These are phyloP conservation scores for Psittacula echo DNA, from an alignment of 2,797 vertebrate species.

Conservation along the genomic window DNA sequence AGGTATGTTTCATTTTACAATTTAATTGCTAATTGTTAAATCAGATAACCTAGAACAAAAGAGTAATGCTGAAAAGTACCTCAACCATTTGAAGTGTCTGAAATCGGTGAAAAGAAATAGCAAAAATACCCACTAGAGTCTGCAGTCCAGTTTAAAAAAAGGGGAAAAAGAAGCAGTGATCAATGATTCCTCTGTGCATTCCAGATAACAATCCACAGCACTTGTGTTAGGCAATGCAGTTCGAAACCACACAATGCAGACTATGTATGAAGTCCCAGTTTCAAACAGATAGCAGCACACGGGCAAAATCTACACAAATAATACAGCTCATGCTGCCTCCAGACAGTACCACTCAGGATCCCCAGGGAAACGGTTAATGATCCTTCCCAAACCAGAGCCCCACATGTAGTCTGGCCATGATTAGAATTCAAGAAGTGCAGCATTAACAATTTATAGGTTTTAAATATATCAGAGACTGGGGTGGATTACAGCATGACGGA, in stretches of 20 bases:
- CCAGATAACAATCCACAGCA: slow-evolving; percentile 61
- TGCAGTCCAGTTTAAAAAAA: slow-evolving; percentile 23
- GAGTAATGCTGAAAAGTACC: slow-evolving; percentile 49
- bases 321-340: slow-evolving; percentile 50
- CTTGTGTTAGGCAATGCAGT: slow-evolving; percentile 30
- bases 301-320: slow-evolving; percentile 55
- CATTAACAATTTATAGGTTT: slow-evolving; percentile 78
- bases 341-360: slow-evolving; percentile 66
- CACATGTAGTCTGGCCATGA: slow-evolving; percentile 12
- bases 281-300: slow-evolving; percentile 53
- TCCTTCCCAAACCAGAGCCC: slow-evolving; percentile 70
- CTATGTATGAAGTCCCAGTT: slow-evolving; percentile 16
- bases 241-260: not conserved
- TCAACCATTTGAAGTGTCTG: slow-evolving; percentile 54
- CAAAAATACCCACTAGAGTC: slow-evolving; percentile 30
- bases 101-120: slow-evolving; percentile 32
- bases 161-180: not conserved
- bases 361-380: slow-evolving; percentile 68
- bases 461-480: slow-evolving; percentile 60
- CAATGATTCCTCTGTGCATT: slow-evolving; percentile 41
- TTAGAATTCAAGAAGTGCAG: slow-evolving; percentile 73
- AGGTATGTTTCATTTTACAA: not conserved
- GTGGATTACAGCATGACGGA: slow-evolving; percentile 66
- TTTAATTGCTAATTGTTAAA: not conserved
- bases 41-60: not conserved